Base-by-base conservation (phyloP, 2,888 invertebrate genomes). In the Zygothrica quintamaculata region DNA sequence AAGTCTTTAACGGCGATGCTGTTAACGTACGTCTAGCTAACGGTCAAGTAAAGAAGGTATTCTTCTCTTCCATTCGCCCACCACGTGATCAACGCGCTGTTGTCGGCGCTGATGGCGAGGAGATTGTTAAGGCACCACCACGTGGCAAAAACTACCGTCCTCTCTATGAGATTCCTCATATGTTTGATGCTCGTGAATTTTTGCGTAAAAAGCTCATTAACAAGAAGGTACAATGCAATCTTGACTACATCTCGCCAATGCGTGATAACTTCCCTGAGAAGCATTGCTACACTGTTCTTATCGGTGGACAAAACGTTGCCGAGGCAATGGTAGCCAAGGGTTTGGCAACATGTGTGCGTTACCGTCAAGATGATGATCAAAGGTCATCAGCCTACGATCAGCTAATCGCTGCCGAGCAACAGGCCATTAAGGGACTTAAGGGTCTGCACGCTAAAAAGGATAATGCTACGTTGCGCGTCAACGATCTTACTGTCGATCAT, bases 181-280 rank as follows among this genome's bases (percentile, higher is more conserved):
- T 99, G 97, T 99, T 96, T 90, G 99, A 99, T 91, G 98, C 99
- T 0, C 94, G 99, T 50, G 99, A 99, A 92, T 99, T 96, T 90
- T 92, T 99, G 31, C 94, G 99, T 37, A 99, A 98, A 90, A 98
- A 98, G 89, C 92, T 99, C 9, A 95, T 99, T 85, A 98, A 98
- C 46, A 99, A 99, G 90, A 97, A 96, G 90, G 97, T 99, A 0
- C 95, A 95, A 81, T 96, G 99, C 6, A 94, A 94, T 15, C 94
- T 99, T 18, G 99, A 99, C 91, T 99, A 99, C 90, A 95, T 98
- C 65, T 99, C 99, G 89, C 98, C 98, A 1, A 96, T 98, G 1
- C 95, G 96, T 67, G 97, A 98, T 52, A 95, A 94, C 84, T 97
- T 96, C 90, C 98, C 99, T 0, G 99, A 99, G 90, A 99, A 99